phyloP scores from a whole-genome alignment of 92 coral and sea anemone species.

The Anthopleura xanthogrammica region DNA sequence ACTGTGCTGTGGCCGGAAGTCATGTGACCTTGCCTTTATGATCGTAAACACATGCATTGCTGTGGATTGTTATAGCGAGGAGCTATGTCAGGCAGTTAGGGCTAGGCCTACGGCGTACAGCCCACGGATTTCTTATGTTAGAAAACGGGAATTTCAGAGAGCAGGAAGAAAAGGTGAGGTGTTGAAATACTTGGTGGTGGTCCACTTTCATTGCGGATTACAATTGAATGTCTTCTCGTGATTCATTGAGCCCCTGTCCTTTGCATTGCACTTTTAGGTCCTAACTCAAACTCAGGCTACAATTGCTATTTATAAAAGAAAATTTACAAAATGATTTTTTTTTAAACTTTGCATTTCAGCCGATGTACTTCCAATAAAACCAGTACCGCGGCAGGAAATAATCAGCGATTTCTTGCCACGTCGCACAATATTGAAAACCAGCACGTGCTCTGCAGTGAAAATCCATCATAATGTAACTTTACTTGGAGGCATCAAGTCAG shows the following conservation, averaged over 20 bases:
- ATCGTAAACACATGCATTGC: constrained; percentile 89
- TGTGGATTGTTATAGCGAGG: constrained; percentile 91
- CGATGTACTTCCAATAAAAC: constrained; percentile 63
- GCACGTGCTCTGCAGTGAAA: constrained; percentile 91
- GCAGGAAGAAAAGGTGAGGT: constrained; percentile 45
- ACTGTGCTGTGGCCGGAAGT: constrained; percentile 83
- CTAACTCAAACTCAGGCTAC: no score
- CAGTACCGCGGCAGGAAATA: constrained; percentile 68
- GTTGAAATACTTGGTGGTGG: background rate
- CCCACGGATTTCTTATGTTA: constrained; percentile 84
- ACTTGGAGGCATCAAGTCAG: constrained; percentile 95
- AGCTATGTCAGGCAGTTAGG: constrained; percentile 84
- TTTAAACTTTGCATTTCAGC: constrained; percentile 46
- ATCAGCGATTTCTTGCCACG: constrained; percentile 89
- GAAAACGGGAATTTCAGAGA: constrained; percentile 76
- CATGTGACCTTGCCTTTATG: constrained; percentile 98
- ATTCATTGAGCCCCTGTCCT: no score
- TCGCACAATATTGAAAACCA: constrained; percentile 84
- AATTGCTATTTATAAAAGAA: no score
- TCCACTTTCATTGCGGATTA: no score
- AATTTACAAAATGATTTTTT: no score
- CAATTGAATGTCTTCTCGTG: no score
- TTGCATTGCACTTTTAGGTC: no score
- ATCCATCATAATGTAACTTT: constrained; percentile 86
- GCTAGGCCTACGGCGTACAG: constrained; percentile 84